Conservation (phyloP, 2,888 invertebrate species). For the Phrixothrix hirtus region DNA sequence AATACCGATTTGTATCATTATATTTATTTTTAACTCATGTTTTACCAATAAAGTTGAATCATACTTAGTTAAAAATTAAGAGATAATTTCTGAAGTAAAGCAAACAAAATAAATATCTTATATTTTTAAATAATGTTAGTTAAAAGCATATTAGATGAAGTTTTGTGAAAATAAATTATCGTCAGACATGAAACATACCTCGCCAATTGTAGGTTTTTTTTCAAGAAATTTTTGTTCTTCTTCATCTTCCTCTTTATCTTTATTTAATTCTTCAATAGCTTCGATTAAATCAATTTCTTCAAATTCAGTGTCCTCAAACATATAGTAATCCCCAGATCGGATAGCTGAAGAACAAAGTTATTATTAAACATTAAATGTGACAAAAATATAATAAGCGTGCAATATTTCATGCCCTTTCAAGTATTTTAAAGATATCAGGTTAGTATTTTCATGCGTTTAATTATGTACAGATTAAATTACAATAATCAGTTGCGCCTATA, state of each 20-base stretch:
- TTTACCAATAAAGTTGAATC: too few species aligned
- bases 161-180: too few species aligned
- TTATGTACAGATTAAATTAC: neutral
- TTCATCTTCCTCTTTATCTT: constrained; percentile 41
- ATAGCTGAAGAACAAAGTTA: constrained; percentile 69
- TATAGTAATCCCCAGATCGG: constrained; percentile 97
- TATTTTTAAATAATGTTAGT: too few species aligned
- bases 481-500: too few species aligned
- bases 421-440: neutral
- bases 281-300: constrained; percentile 68
- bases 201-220: constrained; percentile 42
- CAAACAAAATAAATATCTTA: too few species aligned
- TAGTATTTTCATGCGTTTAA: neutral
- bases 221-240: constrained; percentile 30
- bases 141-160: too few species aligned
- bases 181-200: constrained; percentile 40
- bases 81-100: too few species aligned
- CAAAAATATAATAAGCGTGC: too few species aligned
- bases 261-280: too few species aligned
- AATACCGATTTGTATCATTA: constrained; percentile 28
- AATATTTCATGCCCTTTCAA: neutral
- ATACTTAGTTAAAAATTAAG: too few species aligned
- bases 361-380: too few species aligned
- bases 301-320: constrained; percentile 94
- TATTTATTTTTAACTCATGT: too few species aligned